Conservation (phyloP, 2,113 vertebrate genomes). For the Entosphenus tridentatus region DNA sequence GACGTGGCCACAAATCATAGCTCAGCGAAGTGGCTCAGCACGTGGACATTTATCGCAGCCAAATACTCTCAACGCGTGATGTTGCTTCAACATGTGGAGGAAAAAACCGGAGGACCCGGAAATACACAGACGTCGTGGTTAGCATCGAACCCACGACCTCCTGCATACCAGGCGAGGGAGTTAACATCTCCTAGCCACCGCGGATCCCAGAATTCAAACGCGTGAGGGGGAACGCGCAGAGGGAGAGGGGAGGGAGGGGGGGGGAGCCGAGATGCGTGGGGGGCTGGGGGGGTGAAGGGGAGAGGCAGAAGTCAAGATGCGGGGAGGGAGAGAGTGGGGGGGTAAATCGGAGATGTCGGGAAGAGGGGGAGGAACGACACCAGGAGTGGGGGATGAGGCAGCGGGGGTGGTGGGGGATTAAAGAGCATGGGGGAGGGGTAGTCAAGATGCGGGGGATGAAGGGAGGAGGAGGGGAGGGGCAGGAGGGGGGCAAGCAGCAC, state of each 20-base stretch:
- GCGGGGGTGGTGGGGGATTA: background rate
- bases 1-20: too few species aligned
- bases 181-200: too few species aligned
- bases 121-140: too few species aligned
- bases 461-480: background rate
- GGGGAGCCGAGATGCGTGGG: background rate
- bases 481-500: background rate
- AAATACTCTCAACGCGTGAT: too few species aligned
- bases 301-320: background rate
- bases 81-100: background rate
- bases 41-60: too few species aligned
- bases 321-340: background rate
- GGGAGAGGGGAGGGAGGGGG: background rate
- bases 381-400: background rate
- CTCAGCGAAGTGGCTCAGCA: too few species aligned
- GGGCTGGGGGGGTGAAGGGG: background rate
- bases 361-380: background rate
- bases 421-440: background rate
- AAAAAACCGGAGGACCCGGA: background rate
- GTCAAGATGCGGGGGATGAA: background rate
- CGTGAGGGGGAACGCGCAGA: background rate
- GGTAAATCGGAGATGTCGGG: background rate
- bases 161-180: too few species aligned
- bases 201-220: too few species aligned
- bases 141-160: too few species aligned